phyloP scores from a whole-genome alignment of 1,140 invertebrate genomes.

The Euura saliciscinereae region DNA sequence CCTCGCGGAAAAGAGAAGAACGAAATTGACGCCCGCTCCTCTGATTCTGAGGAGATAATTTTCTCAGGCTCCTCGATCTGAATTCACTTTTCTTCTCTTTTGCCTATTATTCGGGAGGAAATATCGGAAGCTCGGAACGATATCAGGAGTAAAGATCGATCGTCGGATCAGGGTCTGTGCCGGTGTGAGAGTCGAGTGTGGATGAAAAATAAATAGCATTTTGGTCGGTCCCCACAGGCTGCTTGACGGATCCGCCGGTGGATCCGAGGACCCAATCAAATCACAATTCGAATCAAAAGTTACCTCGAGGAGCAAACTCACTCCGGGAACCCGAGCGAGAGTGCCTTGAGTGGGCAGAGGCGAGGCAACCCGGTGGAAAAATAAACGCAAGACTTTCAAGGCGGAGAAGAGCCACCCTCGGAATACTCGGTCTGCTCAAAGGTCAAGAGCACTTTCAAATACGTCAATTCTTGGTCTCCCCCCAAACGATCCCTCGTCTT shows the following conservation, averaged over 20 bases:
- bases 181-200: not conserved
- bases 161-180: not conserved
- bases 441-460: constrained; percentile 10
- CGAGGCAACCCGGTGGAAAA: not conserved
- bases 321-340: not conserved
- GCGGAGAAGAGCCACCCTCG: constrained; percentile 6
- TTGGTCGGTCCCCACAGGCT: not conserved
- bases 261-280: constrained; percentile 6
- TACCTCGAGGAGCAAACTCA: not conserved
- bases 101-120: no score
- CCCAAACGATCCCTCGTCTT: not conserved
- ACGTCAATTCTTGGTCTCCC: not conserved
- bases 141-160: no score
- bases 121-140: no score
- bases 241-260: not conserved
- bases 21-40: not conserved
- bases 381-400: constrained; percentile 7
- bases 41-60: no score
- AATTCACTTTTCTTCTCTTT: no score
- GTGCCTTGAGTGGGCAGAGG: not conserved
- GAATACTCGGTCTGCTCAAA: not conserved
- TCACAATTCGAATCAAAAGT: constrained; percentile 7
- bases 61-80: no score
- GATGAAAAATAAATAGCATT: constrained; percentile 2
- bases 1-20: constrained; percentile 16